phyloP scores from a whole-genome alignment of 2,888 invertebrate species.

The Temnothorax rugatulus region DNA sequence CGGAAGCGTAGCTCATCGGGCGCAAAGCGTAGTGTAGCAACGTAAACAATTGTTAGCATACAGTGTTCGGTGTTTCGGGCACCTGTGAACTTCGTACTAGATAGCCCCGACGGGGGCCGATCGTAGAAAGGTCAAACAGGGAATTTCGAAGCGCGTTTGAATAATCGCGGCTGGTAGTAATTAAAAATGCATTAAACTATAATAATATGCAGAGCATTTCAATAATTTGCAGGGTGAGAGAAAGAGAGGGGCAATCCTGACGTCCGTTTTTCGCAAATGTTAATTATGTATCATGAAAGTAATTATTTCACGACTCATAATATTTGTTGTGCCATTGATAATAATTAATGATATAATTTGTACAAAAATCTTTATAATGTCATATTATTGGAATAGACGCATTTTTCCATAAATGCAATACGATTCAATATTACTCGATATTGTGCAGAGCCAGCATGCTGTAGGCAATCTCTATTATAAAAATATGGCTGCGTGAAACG shows the following conservation, averaged over 20 bases:
- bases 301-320: constrained; percentile 21
- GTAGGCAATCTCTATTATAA: not conserved
- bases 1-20: constrained; percentile 38
- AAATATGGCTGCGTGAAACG: not conserved
- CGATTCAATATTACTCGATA: constrained; percentile 22
- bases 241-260: not conserved
- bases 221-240: not conserved
- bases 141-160: not conserved
- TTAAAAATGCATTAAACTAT: constrained; percentile 39
- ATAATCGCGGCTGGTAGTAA: not conserved
- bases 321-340: constrained; percentile 28
- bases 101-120: not conserved
- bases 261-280: constrained; percentile 1
- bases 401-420: constrained; percentile 1
- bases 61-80: constrained; percentile 1
- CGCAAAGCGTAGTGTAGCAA: constrained; percentile 32
- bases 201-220: not conserved
- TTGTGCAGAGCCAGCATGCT: not conserved
- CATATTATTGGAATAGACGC: not conserved
- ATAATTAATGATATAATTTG: constrained; percentile 5
- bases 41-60: constrained; percentile 51
- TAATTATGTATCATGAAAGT: constrained; percentile 23
- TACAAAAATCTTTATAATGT: not conserved
- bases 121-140: not conserved
- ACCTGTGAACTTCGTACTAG: constrained; percentile 16